Percentiles rank a stretch among this genome's conserved stretches.
These are phyloP conservation scores for Trematocara zebra DNA, from an alignment of 2,113 vertebrate species.

Conservation along the genomic window DNA sequence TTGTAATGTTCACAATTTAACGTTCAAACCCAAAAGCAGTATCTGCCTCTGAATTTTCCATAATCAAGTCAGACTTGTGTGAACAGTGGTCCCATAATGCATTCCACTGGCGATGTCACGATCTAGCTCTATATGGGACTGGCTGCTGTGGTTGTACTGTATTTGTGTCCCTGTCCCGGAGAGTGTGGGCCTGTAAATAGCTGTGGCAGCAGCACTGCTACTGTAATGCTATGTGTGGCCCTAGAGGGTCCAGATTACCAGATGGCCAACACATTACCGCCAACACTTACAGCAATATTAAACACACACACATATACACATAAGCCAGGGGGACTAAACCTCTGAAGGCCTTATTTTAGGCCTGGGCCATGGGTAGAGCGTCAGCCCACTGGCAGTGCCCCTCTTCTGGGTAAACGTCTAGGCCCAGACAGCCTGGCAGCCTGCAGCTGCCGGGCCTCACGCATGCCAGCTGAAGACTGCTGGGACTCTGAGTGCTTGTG, in stretches of 20 bases:
- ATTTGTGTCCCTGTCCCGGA: background rate
- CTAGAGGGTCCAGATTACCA: conserved; percentile 64
- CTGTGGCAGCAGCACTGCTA: conserved; percentile 42
- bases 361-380: conserved; percentile 49
- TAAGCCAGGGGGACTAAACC: conserved; percentile 36
- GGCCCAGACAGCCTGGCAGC: conserved; percentile 48
- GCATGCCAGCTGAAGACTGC: conserved; percentile 59
- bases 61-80: background rate
- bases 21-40: background rate
- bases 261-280: conserved; percentile 62
- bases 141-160: background rate
- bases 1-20: background rate
- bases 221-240: conserved; percentile 47
- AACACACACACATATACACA: conserved; percentile 35
- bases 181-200: conserved; percentile 56
- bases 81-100: background rate
- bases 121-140: background rate
- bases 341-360: conserved; percentile 50
- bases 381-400: conserved; percentile 40
- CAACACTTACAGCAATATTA: conserved; percentile 49
- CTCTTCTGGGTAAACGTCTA: conserved; percentile 53
- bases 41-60: background rate
- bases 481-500: conserved; percentile 22
- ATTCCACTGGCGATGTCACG: background rate
- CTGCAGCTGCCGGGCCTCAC: conserved; percentile 34